Percentiles rank a stretch among this genome's conserved stretches.
Conservation (phyloP, 1,140 invertebrate species). For the Amyelois transitella region DNA sequence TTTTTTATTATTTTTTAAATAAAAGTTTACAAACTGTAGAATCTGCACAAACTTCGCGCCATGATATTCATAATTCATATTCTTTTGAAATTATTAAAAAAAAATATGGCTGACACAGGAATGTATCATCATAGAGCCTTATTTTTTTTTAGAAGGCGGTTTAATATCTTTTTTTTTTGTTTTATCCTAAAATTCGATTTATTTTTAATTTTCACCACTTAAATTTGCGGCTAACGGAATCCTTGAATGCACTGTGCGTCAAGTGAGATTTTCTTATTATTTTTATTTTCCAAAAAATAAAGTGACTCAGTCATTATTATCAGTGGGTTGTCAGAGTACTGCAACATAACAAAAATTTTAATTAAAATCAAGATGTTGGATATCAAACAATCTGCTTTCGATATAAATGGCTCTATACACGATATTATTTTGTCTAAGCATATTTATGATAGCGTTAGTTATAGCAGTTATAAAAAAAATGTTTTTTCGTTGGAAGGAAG, state of each 20-base stretch:
- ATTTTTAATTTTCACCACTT: no score
- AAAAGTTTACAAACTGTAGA: neutral
- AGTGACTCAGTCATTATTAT: no score
- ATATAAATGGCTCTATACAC: conserved; percentile 58
- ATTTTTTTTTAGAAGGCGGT: neutral
- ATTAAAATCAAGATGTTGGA: neutral
- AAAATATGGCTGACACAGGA: neutral
- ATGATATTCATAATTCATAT: conserved; percentile 4
- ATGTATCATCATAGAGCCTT: neutral
- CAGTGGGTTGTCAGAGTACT: no score
- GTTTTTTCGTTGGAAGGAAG: conserved; percentile 64
- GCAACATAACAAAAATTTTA: no score
- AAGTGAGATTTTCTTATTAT: no score
- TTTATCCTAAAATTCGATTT: no score
- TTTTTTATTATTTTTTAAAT: neutral
- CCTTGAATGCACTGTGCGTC: no score
- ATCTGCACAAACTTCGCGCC: conserved; percentile 9
- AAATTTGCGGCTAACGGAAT: no score
- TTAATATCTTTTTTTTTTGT: neutral
- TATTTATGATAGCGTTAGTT: conserved; percentile 64
- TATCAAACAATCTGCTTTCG: neutral
- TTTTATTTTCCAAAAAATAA: no score
- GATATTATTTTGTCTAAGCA: conserved; percentile 60
- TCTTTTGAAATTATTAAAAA: neutral
- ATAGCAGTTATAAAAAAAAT: conserved; percentile 62